Conservation (phyloP, 1,140 invertebrate genomes). For the Oedothorax gibbosus region DNA sequence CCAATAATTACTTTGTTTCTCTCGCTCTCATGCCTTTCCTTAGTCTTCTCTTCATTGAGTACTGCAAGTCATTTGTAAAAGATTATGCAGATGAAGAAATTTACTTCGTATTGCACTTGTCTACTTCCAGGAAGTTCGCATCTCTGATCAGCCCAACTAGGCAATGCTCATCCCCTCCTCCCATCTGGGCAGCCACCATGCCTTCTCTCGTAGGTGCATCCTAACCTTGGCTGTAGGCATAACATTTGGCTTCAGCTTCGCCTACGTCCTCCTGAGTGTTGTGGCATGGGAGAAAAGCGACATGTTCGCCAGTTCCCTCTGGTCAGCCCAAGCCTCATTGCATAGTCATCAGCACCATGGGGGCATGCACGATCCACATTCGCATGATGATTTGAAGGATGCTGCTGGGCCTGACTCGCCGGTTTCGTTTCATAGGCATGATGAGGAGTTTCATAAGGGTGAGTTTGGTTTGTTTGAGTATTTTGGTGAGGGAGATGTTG, state of each 20-base stretch:
- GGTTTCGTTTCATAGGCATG: slow-evolving; percentile 71
- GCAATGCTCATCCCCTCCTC: slow-evolving; percentile 36
- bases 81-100: too few species aligned
- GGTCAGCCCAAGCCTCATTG: slow-evolving; percentile 10
- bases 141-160: neutral
- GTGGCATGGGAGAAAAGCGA: slow-evolving; percentile 63
- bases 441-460: slow-evolving; percentile 75
- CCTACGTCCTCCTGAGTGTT: slow-evolving; percentile 67
- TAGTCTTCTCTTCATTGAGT: too few species aligned
- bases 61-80: too few species aligned
- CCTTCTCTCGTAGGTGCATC: slow-evolving; percentile 63
- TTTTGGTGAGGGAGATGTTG: neutral
- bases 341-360: slow-evolving; percentile 38
- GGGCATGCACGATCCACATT: slow-evolving; percentile 72
- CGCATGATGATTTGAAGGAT: slow-evolving; percentile 73
- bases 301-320: slow-evolving; percentile 19
- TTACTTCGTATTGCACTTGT: neutral
- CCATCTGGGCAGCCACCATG: slow-evolving; percentile 17
- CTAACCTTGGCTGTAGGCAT: slow-evolving; percentile 66
- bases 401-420: slow-evolving; percentile 71
- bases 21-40: too few species aligned
- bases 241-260: slow-evolving; percentile 69
- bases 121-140: neutral
- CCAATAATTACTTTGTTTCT: too few species aligned
- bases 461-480: neutral